Conservation (phyloP, 2,888 invertebrate species). For the Tetheella fluctuosa region DNA sequence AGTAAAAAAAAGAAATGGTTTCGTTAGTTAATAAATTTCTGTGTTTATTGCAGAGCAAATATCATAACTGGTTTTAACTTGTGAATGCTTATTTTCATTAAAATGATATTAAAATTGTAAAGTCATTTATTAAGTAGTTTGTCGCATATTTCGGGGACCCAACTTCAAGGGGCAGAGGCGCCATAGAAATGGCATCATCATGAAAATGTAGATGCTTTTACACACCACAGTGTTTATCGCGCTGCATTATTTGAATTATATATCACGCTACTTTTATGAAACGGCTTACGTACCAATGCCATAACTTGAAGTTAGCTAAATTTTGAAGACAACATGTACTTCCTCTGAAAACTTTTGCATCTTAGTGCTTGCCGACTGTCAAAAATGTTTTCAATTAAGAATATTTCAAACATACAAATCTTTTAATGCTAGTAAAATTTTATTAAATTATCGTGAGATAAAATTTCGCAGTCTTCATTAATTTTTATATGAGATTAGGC, state of each 20-base stretch:
- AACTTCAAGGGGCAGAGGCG: constrained; percentile 36
- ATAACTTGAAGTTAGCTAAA: too few species aligned
- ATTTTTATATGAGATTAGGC: background rate
- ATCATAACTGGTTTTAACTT: too few species aligned
- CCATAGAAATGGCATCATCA: constrained; percentile 47
- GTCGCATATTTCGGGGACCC: constrained; percentile 24
- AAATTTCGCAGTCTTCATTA: background rate
- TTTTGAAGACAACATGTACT: too few species aligned
- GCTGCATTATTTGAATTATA: background rate
- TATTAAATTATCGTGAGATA: constrained; percentile 2
- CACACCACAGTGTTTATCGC: background rate
- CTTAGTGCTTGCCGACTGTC: background rate
- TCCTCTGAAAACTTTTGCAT: too few species aligned
- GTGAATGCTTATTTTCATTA: too few species aligned
- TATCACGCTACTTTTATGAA: background rate
- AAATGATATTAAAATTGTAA: too few species aligned
- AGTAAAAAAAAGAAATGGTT: too few species aligned
- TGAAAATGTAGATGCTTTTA: constrained; percentile 45
- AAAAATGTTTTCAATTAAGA: too few species aligned
- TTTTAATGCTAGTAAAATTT: background rate
- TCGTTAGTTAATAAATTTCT: too few species aligned
- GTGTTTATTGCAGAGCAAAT: too few species aligned
- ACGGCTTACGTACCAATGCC: background rate
- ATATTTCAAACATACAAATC: background rate
- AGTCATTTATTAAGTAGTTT: too few species aligned